A percentile compares a stretch with the other conserved stretches of the same genome.
These are phyloP conservation scores for Tragelaphus scriptus DNA, from an alignment of 2,113 vertebrate species.

Conservation along the genomic window DNA sequence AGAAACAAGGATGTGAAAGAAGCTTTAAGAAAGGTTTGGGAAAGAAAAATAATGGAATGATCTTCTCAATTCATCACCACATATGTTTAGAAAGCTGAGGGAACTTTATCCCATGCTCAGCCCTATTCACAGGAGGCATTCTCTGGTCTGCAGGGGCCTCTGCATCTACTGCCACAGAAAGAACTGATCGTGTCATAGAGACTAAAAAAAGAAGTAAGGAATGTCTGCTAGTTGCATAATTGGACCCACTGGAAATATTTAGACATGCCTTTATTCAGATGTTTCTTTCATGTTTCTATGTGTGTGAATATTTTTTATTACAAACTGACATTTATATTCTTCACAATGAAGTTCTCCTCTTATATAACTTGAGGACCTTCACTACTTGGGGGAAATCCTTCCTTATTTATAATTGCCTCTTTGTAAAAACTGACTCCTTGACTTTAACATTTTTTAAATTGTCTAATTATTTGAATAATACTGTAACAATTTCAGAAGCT, in stretches of 20 bases:
- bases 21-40: conserved; percentile 51
- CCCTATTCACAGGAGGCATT: accelerated
- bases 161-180: neutral
- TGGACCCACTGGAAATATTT: neutral
- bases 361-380: neutral
- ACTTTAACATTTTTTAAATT: neutral
- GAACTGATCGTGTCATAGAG: neutral
- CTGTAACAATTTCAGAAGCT: neutral
- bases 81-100: neutral
- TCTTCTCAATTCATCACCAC: neutral
- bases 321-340: conserved; percentile 5
- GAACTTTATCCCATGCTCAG: neutral
- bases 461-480: neutral
- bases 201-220: neutral
- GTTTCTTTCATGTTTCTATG: neutral
- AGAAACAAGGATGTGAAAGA: conserved; percentile 66
- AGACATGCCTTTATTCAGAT: neutral
- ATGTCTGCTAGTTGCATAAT: neutral
- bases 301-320: neutral
- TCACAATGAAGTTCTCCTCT: neutral
- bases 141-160: neutral
- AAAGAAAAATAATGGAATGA: neutral
- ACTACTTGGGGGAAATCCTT: neutral
- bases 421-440: neutral
- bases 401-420: neutral